Evolutionary conservation across 2,888 invertebrate species (phyloP), one percentile per base, ranked within the genome.

Genomic region (Eudasyphora cyanicolor): DNA sequence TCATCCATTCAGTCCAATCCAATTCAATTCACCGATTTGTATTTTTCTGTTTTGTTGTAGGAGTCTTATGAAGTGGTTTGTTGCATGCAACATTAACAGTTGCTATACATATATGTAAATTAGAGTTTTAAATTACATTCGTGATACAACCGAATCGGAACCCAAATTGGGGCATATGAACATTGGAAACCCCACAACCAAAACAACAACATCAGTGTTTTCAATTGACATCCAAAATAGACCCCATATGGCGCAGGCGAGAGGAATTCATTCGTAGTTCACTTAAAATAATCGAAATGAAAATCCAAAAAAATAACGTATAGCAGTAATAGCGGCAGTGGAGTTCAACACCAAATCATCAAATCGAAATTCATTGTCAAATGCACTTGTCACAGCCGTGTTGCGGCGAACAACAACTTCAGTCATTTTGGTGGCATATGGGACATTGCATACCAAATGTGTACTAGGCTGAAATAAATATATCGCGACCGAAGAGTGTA

Each of bases 71-170:
- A n/a, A n/a, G n/a, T n/a, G 76, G 27, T 51, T 71, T n/a, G 54
- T 80, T 78, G 83, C 83, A 84, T 84, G 80, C 83, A 77, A 78
- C 79, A 74, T 77, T 77, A 78, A 21, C 75, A 78, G 57, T 51
- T 57, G 64, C 71, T 78, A 29, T 74, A 80, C 42, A 76, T 1
- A 29, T 60, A 35, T n/a, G n/a, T 70, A 70, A 84, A 75, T 71
- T 80, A 77, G 64, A 78, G 77, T 78, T 78, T 84, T 76, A 80
- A 80, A 84, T 84, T 78, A 78, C 80, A 78, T 80, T 80, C 80
- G 83, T 84, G 80, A 57, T 84, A 67, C 78, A 75, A 78, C 10
- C 54, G 71, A 80, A 75, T 78, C 19, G 64, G 12, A 80, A 71
- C 73, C 57, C 45, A 49, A 75, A 78, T 54, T 83, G 76, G 57